A percentile compares a stretch with the other conserved stretches of the same genome.
Conservation (phyloP, 1,140 invertebrate species). For the Probaryconus sp. region DNA sequence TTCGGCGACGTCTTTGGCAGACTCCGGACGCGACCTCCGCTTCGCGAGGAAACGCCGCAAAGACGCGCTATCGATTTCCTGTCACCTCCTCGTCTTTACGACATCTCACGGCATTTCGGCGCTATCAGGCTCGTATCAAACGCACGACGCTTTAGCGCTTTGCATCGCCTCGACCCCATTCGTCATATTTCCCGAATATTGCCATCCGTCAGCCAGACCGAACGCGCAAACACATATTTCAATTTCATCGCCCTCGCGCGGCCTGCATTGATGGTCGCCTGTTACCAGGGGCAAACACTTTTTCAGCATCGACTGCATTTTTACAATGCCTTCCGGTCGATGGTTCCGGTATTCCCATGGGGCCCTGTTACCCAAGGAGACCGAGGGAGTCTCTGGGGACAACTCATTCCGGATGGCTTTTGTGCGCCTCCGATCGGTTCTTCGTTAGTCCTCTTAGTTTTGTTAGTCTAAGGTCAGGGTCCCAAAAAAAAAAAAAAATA, state of each 20-base stretch:
- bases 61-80: constrained; percentile 75
- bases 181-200: constrained; percentile 58
- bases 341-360: constrained; percentile 58
- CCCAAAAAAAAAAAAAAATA: too few species aligned
- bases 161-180: constrained; percentile 22
- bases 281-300: constrained; percentile 64
- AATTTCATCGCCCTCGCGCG: constrained; percentile 23
- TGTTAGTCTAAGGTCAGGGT: too few species aligned
- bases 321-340: constrained; percentile 36
- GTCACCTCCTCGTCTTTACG: constrained; percentile 77
- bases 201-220: constrained; percentile 32
- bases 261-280: constrained; percentile 53
- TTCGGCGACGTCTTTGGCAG: constrained; percentile 19
- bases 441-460: too few species aligned
- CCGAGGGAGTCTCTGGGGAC: constrained; percentile 69
- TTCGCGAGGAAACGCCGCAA: constrained; percentile 29
- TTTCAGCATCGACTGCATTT: constrained; percentile 61
- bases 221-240: constrained; percentile 30
- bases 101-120: constrained; percentile 76
- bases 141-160: constrained; percentile 14
- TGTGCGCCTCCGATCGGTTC: too few species aligned
- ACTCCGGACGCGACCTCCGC: constrained; percentile 27
- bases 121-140: constrained; percentile 76
- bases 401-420: too few species aligned
- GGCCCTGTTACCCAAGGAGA: constrained; percentile 67